These are phyloP conservation scores for Ditula angustiorana DNA, from an alignment of 2,888 invertebrate species.

Conservation along the genomic window DNA sequence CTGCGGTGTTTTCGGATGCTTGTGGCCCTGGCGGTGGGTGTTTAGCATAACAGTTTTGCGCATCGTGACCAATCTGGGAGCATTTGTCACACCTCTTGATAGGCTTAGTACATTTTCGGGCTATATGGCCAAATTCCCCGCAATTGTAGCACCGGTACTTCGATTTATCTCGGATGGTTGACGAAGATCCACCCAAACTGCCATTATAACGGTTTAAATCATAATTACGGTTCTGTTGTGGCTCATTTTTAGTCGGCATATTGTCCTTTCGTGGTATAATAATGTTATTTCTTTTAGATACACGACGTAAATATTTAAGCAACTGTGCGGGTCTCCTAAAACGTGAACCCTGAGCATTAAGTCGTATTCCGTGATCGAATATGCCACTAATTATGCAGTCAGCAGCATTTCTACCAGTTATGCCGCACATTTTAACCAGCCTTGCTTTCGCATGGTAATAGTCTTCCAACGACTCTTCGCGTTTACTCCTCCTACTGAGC, in stretches of 20 bases:
- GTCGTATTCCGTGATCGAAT: slow-evolving; percentile 24
- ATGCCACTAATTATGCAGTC: slow-evolving; percentile 39
- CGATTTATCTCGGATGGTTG: no score
- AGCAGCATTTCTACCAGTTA: slow-evolving; percentile 36
- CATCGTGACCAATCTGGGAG: background rate
- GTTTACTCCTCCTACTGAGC: slow-evolving; percentile 40
- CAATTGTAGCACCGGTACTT: no score
- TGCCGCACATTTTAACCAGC: slow-evolving; percentile 38
- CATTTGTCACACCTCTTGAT: no score
- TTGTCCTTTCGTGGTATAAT: background rate
- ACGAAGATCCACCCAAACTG: no score
- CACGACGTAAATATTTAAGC: slow-evolving; percentile 17
- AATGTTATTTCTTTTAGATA: slow-evolving; percentile 6
- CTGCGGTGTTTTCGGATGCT: no score
- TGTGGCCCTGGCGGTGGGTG: no score
- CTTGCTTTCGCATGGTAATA: slow-evolving; percentile 40
- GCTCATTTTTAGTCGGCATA: background rate
- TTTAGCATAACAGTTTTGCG: no score
- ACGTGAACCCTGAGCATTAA: slow-evolving; percentile 26
- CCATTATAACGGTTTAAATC: no score
- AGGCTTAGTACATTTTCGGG: slow-evolving; percentile 2
- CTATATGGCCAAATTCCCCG: slow-evolving; percentile 29
- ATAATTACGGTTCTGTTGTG: background rate
- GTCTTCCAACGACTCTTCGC: slow-evolving; percentile 42
- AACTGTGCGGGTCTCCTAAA: slow-evolving; percentile 17